Conservation (phyloP, 92 coral and sea anemone species). For the Zoanthus sociatus region DNA sequence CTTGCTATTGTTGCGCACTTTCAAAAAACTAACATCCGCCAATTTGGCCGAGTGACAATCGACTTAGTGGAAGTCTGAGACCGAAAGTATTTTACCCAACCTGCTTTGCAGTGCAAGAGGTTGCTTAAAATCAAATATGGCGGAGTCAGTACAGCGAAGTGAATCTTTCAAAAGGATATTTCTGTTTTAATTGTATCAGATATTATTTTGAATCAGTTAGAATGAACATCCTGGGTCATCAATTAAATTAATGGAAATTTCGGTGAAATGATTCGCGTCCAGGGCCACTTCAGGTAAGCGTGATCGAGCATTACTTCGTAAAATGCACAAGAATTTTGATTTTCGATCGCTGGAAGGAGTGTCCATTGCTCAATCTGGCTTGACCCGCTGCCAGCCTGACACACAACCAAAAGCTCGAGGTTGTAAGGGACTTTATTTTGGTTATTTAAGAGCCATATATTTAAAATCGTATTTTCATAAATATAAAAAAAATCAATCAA, state of each 20-base stretch:
- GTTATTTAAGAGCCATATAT: neutral
- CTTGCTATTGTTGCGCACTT: too few relatives aligned
- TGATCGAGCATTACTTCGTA: neutral
- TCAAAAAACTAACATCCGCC: neutral
- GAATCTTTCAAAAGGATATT: neutral
- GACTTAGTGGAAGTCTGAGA: neutral
- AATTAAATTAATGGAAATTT: neutral
- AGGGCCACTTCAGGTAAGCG: constrained; percentile 43
- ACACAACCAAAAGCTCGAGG: neutral
- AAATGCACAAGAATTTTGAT: neutral
- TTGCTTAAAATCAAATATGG: constrained; percentile 61
- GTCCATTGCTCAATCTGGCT: constrained; percentile 12
- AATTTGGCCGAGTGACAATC: constrained; percentile 1
- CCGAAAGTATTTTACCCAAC: constrained; percentile 22
- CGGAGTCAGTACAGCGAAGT: constrained; percentile 28
- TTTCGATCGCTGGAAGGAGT: constrained; percentile 2
- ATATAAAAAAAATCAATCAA: neutral
- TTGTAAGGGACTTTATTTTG: neutral
- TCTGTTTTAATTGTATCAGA: constrained; percentile 14
- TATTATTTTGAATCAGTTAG: neutral
- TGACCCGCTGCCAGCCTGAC: neutral
- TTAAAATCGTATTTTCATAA: neutral
- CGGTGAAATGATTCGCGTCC: constrained; percentile 21
- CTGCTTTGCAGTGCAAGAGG: constrained; percentile 30
- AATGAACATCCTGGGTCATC: neutral